Base-by-base conservation (phyloP, 2,888 invertebrate species). In the Pollenia griseotomentosa region DNA sequence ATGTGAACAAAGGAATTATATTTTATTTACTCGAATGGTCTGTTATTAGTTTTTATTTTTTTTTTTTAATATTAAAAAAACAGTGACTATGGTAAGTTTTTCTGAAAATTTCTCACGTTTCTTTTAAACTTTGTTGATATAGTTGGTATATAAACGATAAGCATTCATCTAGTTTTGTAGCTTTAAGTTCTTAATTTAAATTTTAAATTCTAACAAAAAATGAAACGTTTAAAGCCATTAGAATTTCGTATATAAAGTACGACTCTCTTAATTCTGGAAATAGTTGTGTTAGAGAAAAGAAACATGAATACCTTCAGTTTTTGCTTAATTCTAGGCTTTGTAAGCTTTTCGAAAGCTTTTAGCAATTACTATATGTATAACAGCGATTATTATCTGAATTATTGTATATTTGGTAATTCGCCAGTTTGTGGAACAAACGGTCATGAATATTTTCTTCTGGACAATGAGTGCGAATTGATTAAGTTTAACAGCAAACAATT, bases 391-490 rank as follows among this genome's bases (percentile, higher is more conserved):
- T 2, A 1, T 10, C 0, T 11, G 0, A 53, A 70, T 6, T 40
- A 23, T 44, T 80, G 80, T 55, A n/a, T 16, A 23, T 12, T 80
- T 63, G 80, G 80, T 12, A 73, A 63, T 44, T 65, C 55, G 0
- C 71, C 40, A 8, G 80, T 80, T 0, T 80, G 80, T 46, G 80
- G 55, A 4, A 80, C 71, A n/a, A 80, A 80, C 65, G 80, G 80
- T 10, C 23, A 16, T 55, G 80, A 80, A 33, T 55, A 73, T 73
- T 80, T 80, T 65, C 80, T 23, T 3, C 71, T 80, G 7, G 80
- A 73, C 4, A 80, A 80, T 65, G 23, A 11, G 11, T 80, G 80
- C 65, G 80, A 71, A 65, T 73, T 73, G 3, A 80, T 55, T 80
- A 55, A 55, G 2, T 80, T 73, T 46, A 80, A 80, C 65, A 71